Evolutionary conservation across 2,113 vertebrate species (phyloP).

Genomic region (Prinia subflava): DNA sequence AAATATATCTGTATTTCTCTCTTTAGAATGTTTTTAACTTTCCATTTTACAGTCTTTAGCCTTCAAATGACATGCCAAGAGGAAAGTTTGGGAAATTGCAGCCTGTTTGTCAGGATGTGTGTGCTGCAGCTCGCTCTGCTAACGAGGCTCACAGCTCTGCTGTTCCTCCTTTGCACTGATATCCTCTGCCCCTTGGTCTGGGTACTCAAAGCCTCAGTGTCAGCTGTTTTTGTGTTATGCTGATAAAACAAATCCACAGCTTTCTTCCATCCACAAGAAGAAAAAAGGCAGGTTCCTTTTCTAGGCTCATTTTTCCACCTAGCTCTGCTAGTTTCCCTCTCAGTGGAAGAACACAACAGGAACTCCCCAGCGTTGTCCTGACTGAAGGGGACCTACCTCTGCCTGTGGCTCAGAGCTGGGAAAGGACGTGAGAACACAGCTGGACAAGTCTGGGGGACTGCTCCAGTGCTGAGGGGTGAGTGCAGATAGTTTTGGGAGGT

Average conservation of each 20-base stretch:
- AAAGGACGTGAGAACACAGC: background rate
- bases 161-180: background rate
- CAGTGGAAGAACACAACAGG: background rate
- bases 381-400: background rate
- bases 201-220: background rate
- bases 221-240: slow-evolving; percentile 53
- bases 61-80: background rate
- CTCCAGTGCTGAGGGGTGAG: background rate
- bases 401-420: background rate
- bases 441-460: background rate
- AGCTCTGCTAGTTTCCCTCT: background rate
- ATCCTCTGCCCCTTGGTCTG: background rate
- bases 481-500: background rate
- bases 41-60: background rate
- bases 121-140: background rate
- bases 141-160: background rate
- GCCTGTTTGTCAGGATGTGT: background rate
- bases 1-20: background rate
- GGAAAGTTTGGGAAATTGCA: background rate
- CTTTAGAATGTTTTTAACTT: background rate
- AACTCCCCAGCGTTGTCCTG: background rate
- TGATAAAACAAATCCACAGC: slow-evolving; percentile 40
- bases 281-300: slow-evolving; percentile 35
- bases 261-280: slow-evolving; percentile 10
- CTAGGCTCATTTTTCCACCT: background rate